These are phyloP conservation scores for Rhabdomys dilectus DNA, from an alignment of 2,113 vertebrate genomes.

Conservation along the genomic window DNA sequence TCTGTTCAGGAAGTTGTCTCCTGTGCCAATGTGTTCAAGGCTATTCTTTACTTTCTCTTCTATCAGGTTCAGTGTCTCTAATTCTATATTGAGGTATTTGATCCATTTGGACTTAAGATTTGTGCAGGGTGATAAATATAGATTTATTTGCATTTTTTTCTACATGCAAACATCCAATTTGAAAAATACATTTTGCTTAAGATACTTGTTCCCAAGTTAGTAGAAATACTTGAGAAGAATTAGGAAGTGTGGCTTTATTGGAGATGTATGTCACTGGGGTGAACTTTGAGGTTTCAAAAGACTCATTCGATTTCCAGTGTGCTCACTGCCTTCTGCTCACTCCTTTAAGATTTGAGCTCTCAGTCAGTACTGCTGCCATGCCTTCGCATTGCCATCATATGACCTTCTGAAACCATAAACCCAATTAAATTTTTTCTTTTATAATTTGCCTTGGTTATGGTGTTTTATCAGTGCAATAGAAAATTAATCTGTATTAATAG, in stretches of 20 bases:
- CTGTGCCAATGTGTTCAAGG: too few species aligned
- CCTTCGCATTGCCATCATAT: not conserved
- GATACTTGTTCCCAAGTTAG: not conserved
- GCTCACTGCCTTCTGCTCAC: not conserved
- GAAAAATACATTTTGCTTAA: not conserved
- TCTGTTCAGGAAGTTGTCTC: too few species aligned
- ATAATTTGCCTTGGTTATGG: not conserved
- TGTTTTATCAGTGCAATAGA: not conserved
- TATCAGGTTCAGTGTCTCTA: too few species aligned
- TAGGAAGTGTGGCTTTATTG: not conserved
- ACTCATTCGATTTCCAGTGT: not conserved
- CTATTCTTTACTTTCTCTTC: too few species aligned
- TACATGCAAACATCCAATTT: not conserved
- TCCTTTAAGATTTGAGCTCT: not conserved
- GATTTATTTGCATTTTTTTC: not conserved
- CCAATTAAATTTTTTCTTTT: not conserved
- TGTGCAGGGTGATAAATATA: not conserved
- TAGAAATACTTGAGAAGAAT: not conserved
- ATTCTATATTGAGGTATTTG: too few species aligned
- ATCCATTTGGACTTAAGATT: not conserved
- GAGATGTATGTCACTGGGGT: not conserved
- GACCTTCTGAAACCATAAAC: not conserved
- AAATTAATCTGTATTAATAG: too few species aligned
- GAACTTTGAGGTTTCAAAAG: not conserved
- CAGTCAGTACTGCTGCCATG: not conserved